Base-by-base conservation (phyloP, 2,113 vertebrate species). In the Porphyrio hochstetteri region DNA sequence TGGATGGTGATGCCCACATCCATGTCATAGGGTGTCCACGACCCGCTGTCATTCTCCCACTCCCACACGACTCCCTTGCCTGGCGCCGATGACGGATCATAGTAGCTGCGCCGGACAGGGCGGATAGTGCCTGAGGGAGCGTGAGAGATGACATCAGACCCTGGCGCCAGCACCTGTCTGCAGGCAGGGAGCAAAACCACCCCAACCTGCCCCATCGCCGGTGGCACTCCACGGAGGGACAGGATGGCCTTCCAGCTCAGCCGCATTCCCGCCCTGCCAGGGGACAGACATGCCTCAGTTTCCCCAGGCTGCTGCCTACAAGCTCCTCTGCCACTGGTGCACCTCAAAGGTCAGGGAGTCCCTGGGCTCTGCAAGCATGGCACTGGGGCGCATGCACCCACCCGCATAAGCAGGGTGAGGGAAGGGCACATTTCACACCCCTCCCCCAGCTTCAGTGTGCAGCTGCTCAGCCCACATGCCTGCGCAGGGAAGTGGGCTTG, bases 31-130 rank as follows among this genome's bases (percentile, higher is more conserved):
- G 98, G 98, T 0, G 98, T 98, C 98, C 98, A 98, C 0, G 98
- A 98, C 2, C 98, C 98, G 0, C 94, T 97, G 97, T 98, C 98
- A 0, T 98, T 98, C 96, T 98, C 98, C 98, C 98, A 98, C 77
- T 98, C 98, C 98, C 98, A 98, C 17, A 98, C 98, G 3, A 98
- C 97, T 13, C 98, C 98, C 86, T 98, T 98, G 68, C 98, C 98
- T 0, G 98, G 98, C 0, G 98, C 98, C 0, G 98, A 98, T 1
- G 98, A 96, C 0, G 98, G 97, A 85, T 98, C 98, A 0, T 98
- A 98, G 97, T 98, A 98, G 91, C 97, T 98, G 71, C 98, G 97
- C 15, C 98, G 97, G 61, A 98, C 98, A 0, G 98, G 98, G 11
- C 98, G 98, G 82, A 98, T 97, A 38, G 98, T 98, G 76, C 98